Evolutionary conservation across 2,888 invertebrate genomes (phyloP), one percentile per base, ranked within the genome.

Genomic region (Cenopis cana): DNA sequence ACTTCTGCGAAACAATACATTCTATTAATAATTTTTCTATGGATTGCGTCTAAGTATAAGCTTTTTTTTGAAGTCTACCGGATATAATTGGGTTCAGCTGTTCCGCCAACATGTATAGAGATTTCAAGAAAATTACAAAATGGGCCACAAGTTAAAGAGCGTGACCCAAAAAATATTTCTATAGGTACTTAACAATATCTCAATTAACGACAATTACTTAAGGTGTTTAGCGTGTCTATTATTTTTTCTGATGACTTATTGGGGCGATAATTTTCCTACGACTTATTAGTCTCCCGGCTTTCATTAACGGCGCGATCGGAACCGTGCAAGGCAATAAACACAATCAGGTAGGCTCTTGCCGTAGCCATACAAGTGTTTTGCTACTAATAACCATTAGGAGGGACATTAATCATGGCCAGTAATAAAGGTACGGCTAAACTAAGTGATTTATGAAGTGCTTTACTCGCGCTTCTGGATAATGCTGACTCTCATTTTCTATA

Each of bases 381-480:
- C 49, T 59, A 70, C 66, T 67, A 55, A 61, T 71, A 67, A 66
- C 60, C 67, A 67, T 71, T 71, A 71, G 50, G 66, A 54, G 73
- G 60, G 72, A 69, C 74, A 74, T 76, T 76, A 76, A 78, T 77
- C 77, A 77, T 72, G 68, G 72, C 74, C 75, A 68, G 74, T 74
- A 77, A 78, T 76, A 76, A 78, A 76, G 74, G 75, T 73, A 68
- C 59, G 69, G 62, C 73, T 62, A 66, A 74, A 74, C 62, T 74
- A 69, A 69, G 72, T 77, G 77, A 77, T 76, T 77, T 74, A 76
- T 79, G 77, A 74, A 77, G 67, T 72, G 78, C 76, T 77, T 74
- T 76, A 74, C 73, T 74, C 64, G 74, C 77, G 74, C 68, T 76
- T 75, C 73, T 70, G 71, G 67, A 74, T 71, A 74, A 73, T 65